Evolutionary conservation across 2,888 invertebrate species (phyloP), one percentile per base, ranked within the genome.

Genomic region (Kryphioiulus occultus): DNA sequence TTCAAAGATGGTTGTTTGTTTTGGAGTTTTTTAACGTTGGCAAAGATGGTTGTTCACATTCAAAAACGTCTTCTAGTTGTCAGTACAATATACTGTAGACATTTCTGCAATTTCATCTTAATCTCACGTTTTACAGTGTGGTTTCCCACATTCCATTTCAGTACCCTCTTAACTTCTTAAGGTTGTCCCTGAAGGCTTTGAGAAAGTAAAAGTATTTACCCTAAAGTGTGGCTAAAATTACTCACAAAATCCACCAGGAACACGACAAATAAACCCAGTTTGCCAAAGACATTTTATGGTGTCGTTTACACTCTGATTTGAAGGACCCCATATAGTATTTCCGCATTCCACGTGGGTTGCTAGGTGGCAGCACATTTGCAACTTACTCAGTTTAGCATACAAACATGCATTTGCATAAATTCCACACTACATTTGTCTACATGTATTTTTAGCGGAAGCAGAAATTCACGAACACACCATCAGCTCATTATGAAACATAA

Each of bases 361-460:
- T 68, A 68, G 68, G 26, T 68, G 26, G 68, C 68, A 68, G 9
- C 68, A 68, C 68, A 68, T 68, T 68, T 68, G 68, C 26, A 68
- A 12, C 26, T 68, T 68, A 12, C 12, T 26, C 15, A 68, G 26
- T 68, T 26, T 26, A 26, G 12, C 68, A 26, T 68, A 26, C 68
- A 68, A 68, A 68, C 68, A 68, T 4, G 68, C 68, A 68, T 68
- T 26, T 68, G n/a, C 26, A 68, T 68, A 68, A 68, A 68, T 26
- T 26, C 26, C 10, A 15, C 26, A 0, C n/a, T 22, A 7, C 22
- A 22, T 22, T 22, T 7, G 22, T 59, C 59, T 59, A 22, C 10
- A 39, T 59, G 9, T 59, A 53, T 15, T 17, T 53, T n/a, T 7
- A 59, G 9, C 17, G 59, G 22, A 59, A 59, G n/a, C 59, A 59